Evolutionary conservation across 2,888 invertebrate species (phyloP).

Genomic region (Enoplolaimus lenunculus): DNA sequence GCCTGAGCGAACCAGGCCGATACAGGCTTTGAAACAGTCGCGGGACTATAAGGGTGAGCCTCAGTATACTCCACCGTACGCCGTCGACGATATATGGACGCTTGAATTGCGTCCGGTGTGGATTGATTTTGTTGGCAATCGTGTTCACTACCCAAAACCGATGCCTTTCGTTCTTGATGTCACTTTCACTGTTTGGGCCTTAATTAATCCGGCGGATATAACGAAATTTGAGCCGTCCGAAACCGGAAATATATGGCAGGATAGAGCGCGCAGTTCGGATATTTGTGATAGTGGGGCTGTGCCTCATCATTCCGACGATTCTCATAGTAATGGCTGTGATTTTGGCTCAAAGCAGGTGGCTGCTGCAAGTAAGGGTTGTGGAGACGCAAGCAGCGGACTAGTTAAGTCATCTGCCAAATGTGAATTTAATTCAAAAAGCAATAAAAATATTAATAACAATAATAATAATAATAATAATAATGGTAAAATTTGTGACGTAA

Average conservation of each 20-base stretch:
- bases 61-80: constrained; percentile 20
- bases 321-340: constrained; percentile 1
- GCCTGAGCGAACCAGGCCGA: neutral
- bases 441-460: too few species aligned
- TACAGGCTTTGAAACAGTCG: neutral
- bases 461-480: too few species aligned
- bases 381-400: neutral
- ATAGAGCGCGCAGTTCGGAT: neutral
- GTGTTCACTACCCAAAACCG: neutral
- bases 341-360: too few species aligned
- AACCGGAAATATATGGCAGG: neutral
- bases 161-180: constrained; percentile 20
- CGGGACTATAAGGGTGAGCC: neutral
- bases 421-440: neutral
- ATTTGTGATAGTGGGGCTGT: too few species aligned
- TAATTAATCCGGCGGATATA: neutral
- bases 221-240: too few species aligned
- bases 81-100: constrained; percentile 68
- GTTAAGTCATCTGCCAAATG: neutral
- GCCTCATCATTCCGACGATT: too few species aligned
- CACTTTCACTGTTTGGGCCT: constrained; percentile 1
- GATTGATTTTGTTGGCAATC: constrained; percentile 58
- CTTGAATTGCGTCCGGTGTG: constrained; percentile 73
- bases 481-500: too few species aligned
- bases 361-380: neutral